Evolutionary conservation across 1,140 invertebrate genomes (phyloP).

Genomic region (Drosophila ohnishii): DNA sequence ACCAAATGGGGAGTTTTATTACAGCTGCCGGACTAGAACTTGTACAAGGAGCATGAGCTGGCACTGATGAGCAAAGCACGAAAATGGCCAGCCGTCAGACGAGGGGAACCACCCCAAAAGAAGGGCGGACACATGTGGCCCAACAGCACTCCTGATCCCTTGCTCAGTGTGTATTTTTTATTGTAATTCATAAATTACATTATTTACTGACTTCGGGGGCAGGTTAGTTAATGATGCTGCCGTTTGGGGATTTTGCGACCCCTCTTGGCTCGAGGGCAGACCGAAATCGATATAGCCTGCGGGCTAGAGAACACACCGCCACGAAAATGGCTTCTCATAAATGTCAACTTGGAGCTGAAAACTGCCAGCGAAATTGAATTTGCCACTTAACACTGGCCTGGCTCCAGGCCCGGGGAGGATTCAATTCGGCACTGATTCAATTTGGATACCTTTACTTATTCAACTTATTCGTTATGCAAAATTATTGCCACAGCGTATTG

Average conservation of each 20-base stretch:
- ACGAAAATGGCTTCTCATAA: slow-evolving; percentile 46
- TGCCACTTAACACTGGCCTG: slow-evolving; percentile 39
- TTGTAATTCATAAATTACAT: slow-evolving; percentile 75
- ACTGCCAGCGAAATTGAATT: slow-evolving; percentile 64
- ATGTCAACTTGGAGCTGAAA: slow-evolving; percentile 41
- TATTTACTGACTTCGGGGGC: slow-evolving; percentile 42
- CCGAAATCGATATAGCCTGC: slow-evolving; percentile 34
- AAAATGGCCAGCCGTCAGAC: slow-evolving; percentile 26
- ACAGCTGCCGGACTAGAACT: slow-evolving; percentile 31
- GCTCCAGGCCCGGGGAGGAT: slow-evolving; percentile 5
- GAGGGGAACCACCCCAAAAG: slow-evolving; percentile 22
- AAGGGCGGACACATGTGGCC: slow-evolving; percentile 37
- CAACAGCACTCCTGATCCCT: slow-evolving; percentile 5
- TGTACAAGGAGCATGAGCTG: slow-evolving; percentile 8
- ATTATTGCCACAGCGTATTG: slow-evolving; percentile 65
- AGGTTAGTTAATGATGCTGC: slow-evolving; percentile 52
- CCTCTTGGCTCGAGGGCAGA: background rate
- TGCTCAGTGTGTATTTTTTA: slow-evolving; percentile 55
- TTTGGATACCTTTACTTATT: slow-evolving; percentile 71
- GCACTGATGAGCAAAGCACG: slow-evolving; percentile 66
- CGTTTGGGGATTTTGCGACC: slow-evolving; percentile 31
- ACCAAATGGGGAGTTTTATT: slow-evolving; percentile 77
- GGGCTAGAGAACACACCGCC: background rate
- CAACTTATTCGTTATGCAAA: slow-evolving; percentile 71
- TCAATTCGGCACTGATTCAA: slow-evolving; percentile 62